Evolutionary conservation across 2,888 invertebrate genomes (phyloP).

Genomic region (Drosophila fulvimacula): DNA sequence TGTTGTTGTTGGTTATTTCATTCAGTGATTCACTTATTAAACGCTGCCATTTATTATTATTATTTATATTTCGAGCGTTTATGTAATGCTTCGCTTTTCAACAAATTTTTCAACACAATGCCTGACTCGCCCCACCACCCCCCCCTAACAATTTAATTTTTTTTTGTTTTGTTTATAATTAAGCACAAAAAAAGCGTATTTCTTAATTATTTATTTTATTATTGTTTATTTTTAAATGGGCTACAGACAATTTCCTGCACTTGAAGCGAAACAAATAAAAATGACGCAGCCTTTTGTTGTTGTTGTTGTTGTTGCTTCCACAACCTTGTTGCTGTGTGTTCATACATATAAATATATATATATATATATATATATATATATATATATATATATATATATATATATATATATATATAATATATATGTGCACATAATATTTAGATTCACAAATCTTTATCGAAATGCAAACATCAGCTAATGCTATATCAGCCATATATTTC

Average conservation of each 20-base stretch:
- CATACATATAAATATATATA: slow-evolving; percentile 10
- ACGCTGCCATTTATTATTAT: slow-evolving; percentile 43
- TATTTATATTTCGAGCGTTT: slow-evolving; percentile 78
- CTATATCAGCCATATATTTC: slow-evolving; percentile 49
- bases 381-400: slow-evolving; percentile 15
- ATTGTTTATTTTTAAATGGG: slow-evolving; percentile 82
- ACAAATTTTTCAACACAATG: slow-evolving; percentile 56
- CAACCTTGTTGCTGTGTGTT: slow-evolving; percentile 47
- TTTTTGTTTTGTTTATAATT: slow-evolving; percentile 71
- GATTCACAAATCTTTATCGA: slow-evolving; percentile 66
- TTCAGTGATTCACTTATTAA: slow-evolving; percentile 71
- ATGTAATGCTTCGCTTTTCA: slow-evolving; percentile 69
- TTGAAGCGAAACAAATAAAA: slow-evolving; percentile 79
- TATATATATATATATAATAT: slow-evolving; percentile 13
- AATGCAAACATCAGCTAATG: slow-evolving; percentile 62
- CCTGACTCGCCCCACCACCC: background rate
- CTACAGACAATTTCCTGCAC: slow-evolving; percentile 82
- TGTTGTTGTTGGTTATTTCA: slow-evolving; percentile 36
- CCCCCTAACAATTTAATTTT: too few relatives aligned
- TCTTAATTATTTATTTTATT: slow-evolving; percentile 82
- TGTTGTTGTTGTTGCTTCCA: slow-evolving; percentile 41
- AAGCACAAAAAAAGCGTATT: slow-evolving; percentile 71
- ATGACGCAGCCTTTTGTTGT: slow-evolving; percentile 68
- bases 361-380: slow-evolving; percentile 10
- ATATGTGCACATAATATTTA: slow-evolving; percentile 30